Evolutionary conservation across 2,797 vertebrate species (phyloP).

Genomic region (Urosaurus nigricauda): DNA sequence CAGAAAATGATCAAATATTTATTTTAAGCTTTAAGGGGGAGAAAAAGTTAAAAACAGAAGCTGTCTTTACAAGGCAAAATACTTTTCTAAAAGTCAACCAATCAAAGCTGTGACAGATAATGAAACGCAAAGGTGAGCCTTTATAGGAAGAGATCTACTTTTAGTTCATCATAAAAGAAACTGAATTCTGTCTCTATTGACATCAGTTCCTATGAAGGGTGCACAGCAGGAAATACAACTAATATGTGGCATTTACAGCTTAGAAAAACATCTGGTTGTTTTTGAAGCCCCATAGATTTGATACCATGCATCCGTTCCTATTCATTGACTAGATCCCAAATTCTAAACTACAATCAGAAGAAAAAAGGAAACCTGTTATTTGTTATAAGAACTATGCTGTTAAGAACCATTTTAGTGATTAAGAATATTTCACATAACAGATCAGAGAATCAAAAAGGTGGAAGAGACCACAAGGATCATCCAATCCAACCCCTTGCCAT

Average conservation of each 20-base stretch:
- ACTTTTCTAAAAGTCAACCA: not conserved
- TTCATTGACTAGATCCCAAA: not conserved
- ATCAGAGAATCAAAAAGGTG: too few species aligned
- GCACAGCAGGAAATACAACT: not conserved
- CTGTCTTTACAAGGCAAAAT: not conserved
- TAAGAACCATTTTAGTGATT: not conserved
- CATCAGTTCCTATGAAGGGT: not conserved
- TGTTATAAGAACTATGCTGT: not conserved
- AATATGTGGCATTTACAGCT: not conserved
- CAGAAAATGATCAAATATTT: not conserved
- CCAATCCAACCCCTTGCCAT: too few species aligned
- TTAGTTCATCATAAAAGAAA: not conserved
- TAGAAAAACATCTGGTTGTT: not conserved
- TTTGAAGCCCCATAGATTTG: not conserved
- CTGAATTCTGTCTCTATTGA: not conserved
- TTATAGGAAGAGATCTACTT: not conserved
- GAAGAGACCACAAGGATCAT: too few species aligned
- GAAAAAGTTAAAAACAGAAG: not conserved
- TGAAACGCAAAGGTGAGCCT: not conserved
- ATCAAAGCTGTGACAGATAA: not conserved
- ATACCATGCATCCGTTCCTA: not conserved
- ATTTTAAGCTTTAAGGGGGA: not conserved
- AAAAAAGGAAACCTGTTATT: not conserved
- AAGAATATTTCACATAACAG: not conserved
- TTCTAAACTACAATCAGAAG: too few species aligned